Evolutionary conservation across 1,140 invertebrate genomes (phyloP), one percentile per base, ranked within the genome.

Genomic region (Proales similis): DNA sequence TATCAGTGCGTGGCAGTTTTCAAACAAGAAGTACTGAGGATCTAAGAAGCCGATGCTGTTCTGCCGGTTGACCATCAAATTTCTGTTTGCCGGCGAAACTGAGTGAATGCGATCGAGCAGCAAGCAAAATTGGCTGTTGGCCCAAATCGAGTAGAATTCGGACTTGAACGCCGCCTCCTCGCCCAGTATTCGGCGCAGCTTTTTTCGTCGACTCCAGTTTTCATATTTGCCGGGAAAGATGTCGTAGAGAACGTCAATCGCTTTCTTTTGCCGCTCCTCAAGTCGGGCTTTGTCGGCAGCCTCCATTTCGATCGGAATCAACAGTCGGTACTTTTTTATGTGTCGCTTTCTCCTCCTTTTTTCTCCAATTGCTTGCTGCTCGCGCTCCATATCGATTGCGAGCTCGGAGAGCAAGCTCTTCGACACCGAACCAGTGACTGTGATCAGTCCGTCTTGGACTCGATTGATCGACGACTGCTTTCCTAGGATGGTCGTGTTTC

Each of bases 121-220:
- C 45, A 42, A 26, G 32, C 51, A 29, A 57, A 57, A 57, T 42
- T 42, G 39, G 5, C 36, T 42, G 2, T 42, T 17, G 3, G 33
- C 51, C 20, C 45, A 42, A 14, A 57, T 57, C 3, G 20, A 14
- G 27, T 38, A 57, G 32, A 57, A 57, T 26, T 57, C 36, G 30
- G 51, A 57, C 24, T 57, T 57, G 27, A 42, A 57, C 1, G 51
- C 51, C 4, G 51, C 39, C 20, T 57, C 51, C 12, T 57, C 51
- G 19, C 45, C 24, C 0, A 57, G 30, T 9, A 57, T 42, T 42
- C 45, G 39, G 27, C 51, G 19, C 12, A 57, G 26, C 27, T 57
- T 57, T 26, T 57, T 57, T 57, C 22, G 27, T 6, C 36, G 33
- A 4, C 14, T 26, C 51, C 51, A 57, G n/a, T 42, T 57, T 14